phyloP scores from a whole-genome alignment of 2,113 vertebrate genomes.

The Centropristis striata region DNA sequence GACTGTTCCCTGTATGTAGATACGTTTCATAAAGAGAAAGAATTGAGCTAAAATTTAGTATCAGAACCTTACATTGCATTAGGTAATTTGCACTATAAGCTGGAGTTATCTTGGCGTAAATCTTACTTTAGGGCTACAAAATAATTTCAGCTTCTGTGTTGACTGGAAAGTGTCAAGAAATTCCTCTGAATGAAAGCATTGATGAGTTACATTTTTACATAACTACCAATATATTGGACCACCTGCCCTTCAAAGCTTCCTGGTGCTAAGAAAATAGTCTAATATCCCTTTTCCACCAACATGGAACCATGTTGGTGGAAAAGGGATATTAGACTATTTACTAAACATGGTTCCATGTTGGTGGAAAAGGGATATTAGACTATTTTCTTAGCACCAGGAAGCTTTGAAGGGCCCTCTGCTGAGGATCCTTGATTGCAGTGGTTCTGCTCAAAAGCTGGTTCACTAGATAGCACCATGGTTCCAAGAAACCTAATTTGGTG shows the following conservation, averaged over 20 bases:
- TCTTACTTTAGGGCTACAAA: constrained; percentile 11
- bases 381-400: background rate
- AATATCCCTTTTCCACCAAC: no score
- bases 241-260: background rate
- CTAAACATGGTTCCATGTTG: background rate
- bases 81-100: constrained; percentile 25
- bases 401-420: background rate
- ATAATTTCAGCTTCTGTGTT: constrained; percentile 25
- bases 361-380: background rate
- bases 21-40: constrained; percentile 32
- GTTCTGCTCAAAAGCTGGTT: no score
- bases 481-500: no score
- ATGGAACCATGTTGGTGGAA: no score
- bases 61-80: constrained; percentile 29
- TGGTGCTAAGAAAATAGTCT: background rate
- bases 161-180: background rate
- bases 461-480: no score
- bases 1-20: constrained; percentile 13
- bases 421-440: no score
- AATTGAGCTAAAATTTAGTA: constrained; percentile 24
- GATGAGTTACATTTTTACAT: background rate
- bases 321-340: background rate
- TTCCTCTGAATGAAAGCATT: background rate
- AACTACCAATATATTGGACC: background rate
- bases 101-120: constrained; percentile 16